These are phyloP conservation scores for Drosophila rufa DNA, from an alignment of 1,140 invertebrate species.

Conservation along the genomic window DNA sequence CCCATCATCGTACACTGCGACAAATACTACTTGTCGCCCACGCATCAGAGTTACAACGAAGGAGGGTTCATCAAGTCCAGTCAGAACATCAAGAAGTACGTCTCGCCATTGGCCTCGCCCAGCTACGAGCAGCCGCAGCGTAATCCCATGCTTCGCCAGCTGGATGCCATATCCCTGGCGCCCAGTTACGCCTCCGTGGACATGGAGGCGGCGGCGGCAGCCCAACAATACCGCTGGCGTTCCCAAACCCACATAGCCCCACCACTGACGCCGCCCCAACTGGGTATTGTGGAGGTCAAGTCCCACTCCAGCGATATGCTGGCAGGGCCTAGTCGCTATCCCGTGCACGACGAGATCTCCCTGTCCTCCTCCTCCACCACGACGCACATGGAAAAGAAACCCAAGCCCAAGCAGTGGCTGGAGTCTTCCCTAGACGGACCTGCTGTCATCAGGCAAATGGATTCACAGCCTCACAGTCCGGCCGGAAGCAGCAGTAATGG, in stretches of 20 bases:
- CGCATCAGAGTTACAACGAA: constrained; percentile 79
- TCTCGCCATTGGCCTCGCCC: constrained; percentile 73
- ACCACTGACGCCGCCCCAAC: constrained; percentile 60
- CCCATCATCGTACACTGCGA: constrained; percentile 81
- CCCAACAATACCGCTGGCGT: constrained; percentile 69
- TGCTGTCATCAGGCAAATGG: constrained; percentile 71
- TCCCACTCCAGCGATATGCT: constrained; percentile 81
- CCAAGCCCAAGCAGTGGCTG: constrained; percentile 85
- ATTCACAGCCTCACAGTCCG: constrained; percentile 61
- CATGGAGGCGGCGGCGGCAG: constrained; percentile 46
- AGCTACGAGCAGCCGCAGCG: constrained; percentile 66
- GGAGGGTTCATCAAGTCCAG: constrained; percentile 83
- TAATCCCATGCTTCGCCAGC: constrained; percentile 50
- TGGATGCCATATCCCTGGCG: constrained; percentile 77
- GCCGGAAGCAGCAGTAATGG: constrained; percentile 46
- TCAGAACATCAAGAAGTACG: constrained; percentile 82
- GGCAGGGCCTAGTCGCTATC: constrained; percentile 62
- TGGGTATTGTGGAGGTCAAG: constrained; percentile 52
- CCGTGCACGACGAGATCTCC: constrained; percentile 73
- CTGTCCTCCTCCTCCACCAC: constrained; percentile 74
- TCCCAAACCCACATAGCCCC: constrained; percentile 76
- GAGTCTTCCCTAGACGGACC: constrained; percentile 86
- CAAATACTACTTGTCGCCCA: constrained; percentile 81
- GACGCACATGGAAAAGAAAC: constrained; percentile 63
- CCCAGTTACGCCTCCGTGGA: constrained; percentile 79